These are phyloP conservation scores for Haliclona indistincta DNA, from an alignment of 37 sponge, comb jelly and placozoan species.

Conservation along the genomic window DNA sequence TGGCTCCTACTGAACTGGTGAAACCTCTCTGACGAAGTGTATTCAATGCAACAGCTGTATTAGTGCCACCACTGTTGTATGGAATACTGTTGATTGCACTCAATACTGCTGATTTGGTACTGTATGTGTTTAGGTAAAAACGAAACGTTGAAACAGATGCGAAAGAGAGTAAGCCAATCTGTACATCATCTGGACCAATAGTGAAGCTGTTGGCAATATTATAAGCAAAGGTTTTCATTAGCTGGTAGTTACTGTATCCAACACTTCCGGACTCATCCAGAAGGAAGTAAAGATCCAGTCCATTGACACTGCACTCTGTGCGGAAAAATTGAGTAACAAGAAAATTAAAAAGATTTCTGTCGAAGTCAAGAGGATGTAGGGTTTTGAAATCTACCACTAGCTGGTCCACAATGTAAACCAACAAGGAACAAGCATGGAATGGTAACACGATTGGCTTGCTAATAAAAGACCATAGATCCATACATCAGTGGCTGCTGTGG, in stretches of 20 bases:
- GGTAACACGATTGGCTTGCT: too few species aligned
- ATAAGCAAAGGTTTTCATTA: slow-evolving; percentile 7
- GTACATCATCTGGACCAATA: slow-evolving; percentile 2
- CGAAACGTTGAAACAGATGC: background rate
- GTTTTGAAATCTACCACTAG: too few species aligned
- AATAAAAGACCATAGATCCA: too few species aligned
- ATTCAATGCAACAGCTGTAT: slow-evolving; percentile 51
- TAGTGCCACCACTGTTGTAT: slow-evolving; percentile 33
- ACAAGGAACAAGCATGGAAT: too few species aligned
- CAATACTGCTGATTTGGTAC: slow-evolving; percentile 4
- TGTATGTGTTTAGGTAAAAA: slow-evolving; percentile 15
- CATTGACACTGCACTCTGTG: slow-evolving; percentile 21
- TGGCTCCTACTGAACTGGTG: slow-evolving; percentile 31
- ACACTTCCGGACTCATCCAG: slow-evolving; percentile 26
- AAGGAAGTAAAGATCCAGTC: slow-evolving; percentile 13
- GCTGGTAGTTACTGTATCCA: slow-evolving; percentile 10
- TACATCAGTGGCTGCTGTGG: too few species aligned
- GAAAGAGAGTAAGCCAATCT: slow-evolving; percentile 14
- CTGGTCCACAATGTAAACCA: too few species aligned
- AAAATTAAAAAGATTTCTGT: too few species aligned
- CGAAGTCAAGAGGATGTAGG: too few species aligned
- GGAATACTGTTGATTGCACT: slow-evolving; percentile 8
- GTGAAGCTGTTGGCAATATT: slow-evolving; percentile 6
- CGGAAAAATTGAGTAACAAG: too few species aligned
- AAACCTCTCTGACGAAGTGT: slow-evolving; percentile 11